phyloP scores from a whole-genome alignment of 2,797 vertebrate genomes.

The Macropus fuliginosus region DNA sequence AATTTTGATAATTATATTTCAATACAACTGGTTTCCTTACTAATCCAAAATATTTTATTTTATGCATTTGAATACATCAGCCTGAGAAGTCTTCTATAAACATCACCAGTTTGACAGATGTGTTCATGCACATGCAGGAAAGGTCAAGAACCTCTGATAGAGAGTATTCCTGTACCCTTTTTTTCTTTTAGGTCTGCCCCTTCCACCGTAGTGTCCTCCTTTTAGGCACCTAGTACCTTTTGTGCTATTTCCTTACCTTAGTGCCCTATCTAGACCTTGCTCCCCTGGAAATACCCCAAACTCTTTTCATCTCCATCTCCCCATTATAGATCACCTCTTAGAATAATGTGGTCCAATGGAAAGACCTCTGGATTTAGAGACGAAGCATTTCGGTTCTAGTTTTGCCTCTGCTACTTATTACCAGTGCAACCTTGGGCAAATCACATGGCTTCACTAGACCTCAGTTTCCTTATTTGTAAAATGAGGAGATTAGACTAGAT shows the following conservation, averaged over 20 bases:
- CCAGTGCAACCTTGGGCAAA: neutral
- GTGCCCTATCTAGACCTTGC: neutral
- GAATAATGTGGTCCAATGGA: neutral
- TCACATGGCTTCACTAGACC: neutral
- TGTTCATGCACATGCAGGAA: neutral
- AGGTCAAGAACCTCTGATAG: neutral
- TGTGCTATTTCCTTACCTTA: neutral
- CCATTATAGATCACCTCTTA: neutral
- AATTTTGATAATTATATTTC: neutral
- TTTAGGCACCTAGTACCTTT: neutral
- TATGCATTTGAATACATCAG: neutral
- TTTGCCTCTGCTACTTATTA: neutral
- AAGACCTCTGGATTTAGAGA: neutral
- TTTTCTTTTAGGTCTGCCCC: neutral
- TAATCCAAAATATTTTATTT: neutral
- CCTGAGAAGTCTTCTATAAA: neutral
- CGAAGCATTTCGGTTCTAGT: neutral
- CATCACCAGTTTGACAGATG: neutral
- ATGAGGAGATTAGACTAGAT: neutral
- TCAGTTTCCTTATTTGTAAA: neutral
- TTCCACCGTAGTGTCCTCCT: neutral
- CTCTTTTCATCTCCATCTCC: neutral
- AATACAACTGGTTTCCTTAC: neutral
- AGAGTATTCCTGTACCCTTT: neutral
- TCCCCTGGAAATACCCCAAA: neutral